Percentiles rank a stretch among this genome's conserved stretches.
Evolutionary conservation across 2,888 invertebrate genomes (phyloP).

Genomic region (Brachyopa scutellaris): DNA sequence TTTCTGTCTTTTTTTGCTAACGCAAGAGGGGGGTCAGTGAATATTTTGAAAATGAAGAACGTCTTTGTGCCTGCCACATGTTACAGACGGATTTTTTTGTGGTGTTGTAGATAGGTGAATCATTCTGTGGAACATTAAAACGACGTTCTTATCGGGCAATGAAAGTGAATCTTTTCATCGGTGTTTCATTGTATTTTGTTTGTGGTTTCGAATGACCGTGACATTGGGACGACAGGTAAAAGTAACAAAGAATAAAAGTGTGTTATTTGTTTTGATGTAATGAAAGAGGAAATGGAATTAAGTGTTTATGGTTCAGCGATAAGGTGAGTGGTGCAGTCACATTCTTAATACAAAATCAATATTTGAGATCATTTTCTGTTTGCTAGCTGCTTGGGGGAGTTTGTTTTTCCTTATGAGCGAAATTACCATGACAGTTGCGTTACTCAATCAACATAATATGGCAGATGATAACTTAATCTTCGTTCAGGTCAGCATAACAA

Average conservation of each 20-base stretch:
- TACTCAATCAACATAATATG: too few species aligned
- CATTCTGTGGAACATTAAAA: slow-evolving; percentile 13
- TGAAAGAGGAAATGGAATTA: slow-evolving; percentile 24
- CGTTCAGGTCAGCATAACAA: too few species aligned
- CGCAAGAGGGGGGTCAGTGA: slow-evolving; percentile 4
- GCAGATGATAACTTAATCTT: too few species aligned
- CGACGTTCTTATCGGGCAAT: slow-evolving; percentile 35
- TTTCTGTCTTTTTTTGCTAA: background rate
- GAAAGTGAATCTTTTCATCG: slow-evolving; percentile 55
- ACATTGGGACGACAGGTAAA: slow-evolving; percentile 31
- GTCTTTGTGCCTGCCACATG: slow-evolving; percentile 25
- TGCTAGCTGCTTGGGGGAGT: too few species aligned
- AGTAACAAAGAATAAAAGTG: background rate
- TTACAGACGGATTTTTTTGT: slow-evolving; percentile 23
- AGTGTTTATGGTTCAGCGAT: background rate
- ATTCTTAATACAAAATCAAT: slow-evolving; percentile 1
- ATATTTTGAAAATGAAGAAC: slow-evolving; percentile 25
- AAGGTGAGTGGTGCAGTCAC: background rate
- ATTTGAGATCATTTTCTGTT: too few species aligned
- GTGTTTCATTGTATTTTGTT: slow-evolving; percentile 11
- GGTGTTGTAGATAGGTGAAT: slow-evolving; percentile 24
- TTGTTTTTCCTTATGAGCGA: too few species aligned
- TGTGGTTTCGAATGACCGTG: slow-evolving; percentile 45
- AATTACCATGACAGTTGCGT: too few species aligned
- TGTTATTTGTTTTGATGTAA: background rate